Percentiles rank a stretch among this genome's conserved stretches.
phyloP scores from a whole-genome alignment of 2,888 invertebrate species.

The Mycogona germanica region DNA sequence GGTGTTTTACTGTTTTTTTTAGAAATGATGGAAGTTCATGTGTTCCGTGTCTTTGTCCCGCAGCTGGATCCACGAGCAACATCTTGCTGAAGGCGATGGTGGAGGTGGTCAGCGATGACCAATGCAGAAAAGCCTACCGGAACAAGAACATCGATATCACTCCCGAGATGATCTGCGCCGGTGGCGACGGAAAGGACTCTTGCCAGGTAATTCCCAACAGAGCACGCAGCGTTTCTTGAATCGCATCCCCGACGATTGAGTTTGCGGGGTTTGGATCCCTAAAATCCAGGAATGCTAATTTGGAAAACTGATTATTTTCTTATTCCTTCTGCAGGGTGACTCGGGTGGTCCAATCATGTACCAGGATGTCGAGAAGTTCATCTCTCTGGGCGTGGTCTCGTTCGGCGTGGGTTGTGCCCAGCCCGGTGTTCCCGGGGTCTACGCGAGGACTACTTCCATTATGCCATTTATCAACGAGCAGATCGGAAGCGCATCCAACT shows the following conservation, averaged over 20 bases:
- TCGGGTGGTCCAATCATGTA: conserved; percentile 10
- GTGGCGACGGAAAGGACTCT: conserved; percentile 68
- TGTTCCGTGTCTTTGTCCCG: background rate
- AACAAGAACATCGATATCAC: conserved; percentile 57
- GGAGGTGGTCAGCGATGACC: conserved; percentile 22
- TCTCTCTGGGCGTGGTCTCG: conserved; percentile 8
- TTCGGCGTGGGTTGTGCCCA: conserved; percentile 7
- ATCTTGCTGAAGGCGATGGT: conserved; percentile 36
- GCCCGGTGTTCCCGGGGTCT: conserved; percentile 9
- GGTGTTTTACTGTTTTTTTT: no score
- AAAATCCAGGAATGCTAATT: conserved; percentile 1
- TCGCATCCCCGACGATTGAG: no score
- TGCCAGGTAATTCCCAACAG: conserved; percentile 64
- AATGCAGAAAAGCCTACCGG: conserved; percentile 22
- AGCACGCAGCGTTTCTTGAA: no score
- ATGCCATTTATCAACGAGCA: background rate
- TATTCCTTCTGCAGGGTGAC: conserved; percentile 11
- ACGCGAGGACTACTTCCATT: background rate
- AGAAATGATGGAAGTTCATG: no score
- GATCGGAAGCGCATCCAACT: background rate
- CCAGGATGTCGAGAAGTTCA: background rate
- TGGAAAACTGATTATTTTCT: background rate
- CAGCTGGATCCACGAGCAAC: conserved; percentile 14
- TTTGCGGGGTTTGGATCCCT: no score
- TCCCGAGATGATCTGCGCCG: conserved; percentile 77